Evolutionary conservation across 2,797 vertebrate genomes (phyloP), one percentile per base, ranked within the genome.

Genomic region (Darevskia mixta): DNA sequence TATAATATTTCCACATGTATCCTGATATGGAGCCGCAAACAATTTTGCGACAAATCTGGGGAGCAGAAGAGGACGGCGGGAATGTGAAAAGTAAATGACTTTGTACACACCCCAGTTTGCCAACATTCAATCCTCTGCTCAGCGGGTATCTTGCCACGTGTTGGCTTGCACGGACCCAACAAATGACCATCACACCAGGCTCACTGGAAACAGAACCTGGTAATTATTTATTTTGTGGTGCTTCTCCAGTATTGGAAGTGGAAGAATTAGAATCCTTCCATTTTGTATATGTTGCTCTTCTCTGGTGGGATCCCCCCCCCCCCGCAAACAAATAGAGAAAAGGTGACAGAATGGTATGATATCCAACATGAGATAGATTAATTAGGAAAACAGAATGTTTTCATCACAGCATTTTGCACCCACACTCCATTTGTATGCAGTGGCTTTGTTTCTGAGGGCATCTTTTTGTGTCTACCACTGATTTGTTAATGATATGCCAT

Each of bases 401-500:
- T 81, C 35, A 67, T 75, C 77, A 82, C 66, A 86, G 90, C 86
- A 35, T 5, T 75, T 82, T 92, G 81, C 79, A 85, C 80, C 49
- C 49, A 55, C 6, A 1, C 0, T 80, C 89, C 82, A 92, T 93
- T 92, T 90, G 88, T 76, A 75, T 83, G 92, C 81, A 43, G 35
- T 75, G 87, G 87, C 84, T 92, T 94, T 92, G 79, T 93, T 91
- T 94, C 82, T 73, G 9, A 88, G 86, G 55, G 45, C 25, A 80
- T 90, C 90, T 87, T 91, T 85, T 90, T 85, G 75, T 88, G 82
- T 85, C 87, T 95, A 92, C 92, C 90, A 77, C 90, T 85, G 66
- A 93, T 88, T 90, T 84, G 85, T 90, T 91, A 92, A 89, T 91
- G 92, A 90, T 17, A 90, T 86, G 92, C 90, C 92, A 91, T 95